A percentile compares a stretch with the other conserved stretches of the same genome.
Conservation (phyloP, 2,888 invertebrate species). For the Tubulanus polymorphus region DNA sequence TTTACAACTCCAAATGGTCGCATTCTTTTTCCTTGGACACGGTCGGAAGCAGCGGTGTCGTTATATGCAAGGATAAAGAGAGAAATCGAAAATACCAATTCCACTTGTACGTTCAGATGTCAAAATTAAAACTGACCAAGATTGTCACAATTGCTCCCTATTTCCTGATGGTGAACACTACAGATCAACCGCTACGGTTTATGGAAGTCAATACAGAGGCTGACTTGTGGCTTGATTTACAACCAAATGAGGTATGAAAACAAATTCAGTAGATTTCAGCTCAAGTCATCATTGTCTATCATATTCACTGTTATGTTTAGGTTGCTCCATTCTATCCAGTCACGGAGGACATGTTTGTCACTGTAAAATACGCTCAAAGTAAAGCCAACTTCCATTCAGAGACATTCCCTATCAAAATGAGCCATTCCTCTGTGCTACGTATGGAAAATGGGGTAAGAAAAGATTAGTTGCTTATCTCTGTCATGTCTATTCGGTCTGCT, state of each 20-base stretch:
- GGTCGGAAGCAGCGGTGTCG: constrained; percentile 71
- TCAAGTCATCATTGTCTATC: neutral
- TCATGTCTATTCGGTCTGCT: too few species aligned
- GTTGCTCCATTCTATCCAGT: constrained; percentile 75
- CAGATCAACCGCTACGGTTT: constrained; percentile 60
- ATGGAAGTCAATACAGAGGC: constrained; percentile 84
- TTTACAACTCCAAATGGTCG: constrained; percentile 55
- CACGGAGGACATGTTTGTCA: constrained; percentile 75
- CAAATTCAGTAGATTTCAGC: neutral
- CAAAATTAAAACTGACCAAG: constrained; percentile 70
- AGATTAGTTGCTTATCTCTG: neutral
- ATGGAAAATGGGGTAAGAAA: constrained; percentile 78
- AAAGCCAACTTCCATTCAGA: constrained; percentile 68
- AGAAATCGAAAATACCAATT: constrained; percentile 70
- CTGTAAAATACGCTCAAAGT: constrained; percentile 73
- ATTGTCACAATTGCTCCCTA: constrained; percentile 75
- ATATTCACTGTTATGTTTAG: constrained; percentile 30
- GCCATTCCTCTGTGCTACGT: constrained; percentile 70
- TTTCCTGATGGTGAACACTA: constrained; percentile 68
- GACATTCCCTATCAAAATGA: constrained; percentile 68
- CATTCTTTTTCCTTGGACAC: constrained; percentile 60
- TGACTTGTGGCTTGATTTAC: constrained; percentile 76
- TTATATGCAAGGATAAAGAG: constrained; percentile 63
- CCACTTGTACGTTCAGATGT: constrained; percentile 66
- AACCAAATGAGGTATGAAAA: constrained; percentile 62